Evolutionary conservation across 2,113 vertebrate genomes (phyloP), one percentile per base, ranked within the genome.

Genomic region (Pelobates fuscus): DNA sequence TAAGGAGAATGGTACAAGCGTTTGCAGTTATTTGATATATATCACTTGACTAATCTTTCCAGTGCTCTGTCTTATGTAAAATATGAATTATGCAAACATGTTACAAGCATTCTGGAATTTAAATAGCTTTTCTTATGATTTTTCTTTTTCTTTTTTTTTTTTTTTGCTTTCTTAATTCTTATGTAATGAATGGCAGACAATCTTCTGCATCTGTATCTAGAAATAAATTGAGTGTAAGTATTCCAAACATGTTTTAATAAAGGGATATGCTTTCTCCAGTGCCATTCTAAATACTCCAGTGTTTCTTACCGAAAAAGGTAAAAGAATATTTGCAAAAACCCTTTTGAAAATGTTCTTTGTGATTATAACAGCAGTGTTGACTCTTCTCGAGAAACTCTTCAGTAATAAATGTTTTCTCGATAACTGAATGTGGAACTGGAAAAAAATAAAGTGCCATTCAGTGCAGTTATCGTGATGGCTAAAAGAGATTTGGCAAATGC

Each of bases 1-100:
- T 77, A 64, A 52, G 43, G 5, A 32, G 20, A 61, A 52, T 54
- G 64, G 59, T 61, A 46, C 65, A 59, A 44, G 65, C 73, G 54
- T 67, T 60, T 46, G 64, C 55, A 25, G 64, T 54, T 77, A 75
- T 77, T 77, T 77, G 73, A 77, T 77, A 77, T 77, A 77, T 77
- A 68, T 77, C 73, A 77, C 65, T 77, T 49, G 62, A 59, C 72
- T 75, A 75, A 75, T 75, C 72, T 75, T 52, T 30, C 59, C 72
- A 64, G 32, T 75, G 63, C 24, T 77, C 54, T 60, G 73, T 76
- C 65, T 68, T 68, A 68, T 77, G 73, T 77, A 68, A 75, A 75
- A 75, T 75, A 75, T 75, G 72, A 75, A 75, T 75, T 67, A 75
- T 75, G 72, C 72, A 75, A 67, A 75, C 72, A 66, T 75, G 37